A percentile compares a stretch with the other conserved stretches of the same genome.
These are phyloP conservation scores for Manis pentadactyla DNA, from an alignment of 2,797 vertebrate species.

Conservation along the genomic window DNA sequence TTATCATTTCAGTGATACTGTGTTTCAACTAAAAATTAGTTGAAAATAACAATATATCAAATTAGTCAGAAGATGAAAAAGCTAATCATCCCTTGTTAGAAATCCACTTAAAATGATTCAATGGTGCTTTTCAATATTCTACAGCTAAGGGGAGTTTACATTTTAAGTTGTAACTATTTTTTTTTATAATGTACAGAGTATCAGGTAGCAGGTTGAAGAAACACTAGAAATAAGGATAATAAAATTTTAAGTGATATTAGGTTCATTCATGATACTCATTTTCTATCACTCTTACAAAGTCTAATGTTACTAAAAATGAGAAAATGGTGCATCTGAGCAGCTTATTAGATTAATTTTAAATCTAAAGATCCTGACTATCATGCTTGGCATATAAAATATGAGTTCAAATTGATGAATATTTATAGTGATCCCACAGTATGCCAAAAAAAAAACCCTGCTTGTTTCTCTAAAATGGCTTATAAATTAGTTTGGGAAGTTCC, in stretches of 20 bases:
- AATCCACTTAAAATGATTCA: slow-evolving; percentile 35
- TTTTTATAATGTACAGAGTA: slow-evolving; percentile 30
- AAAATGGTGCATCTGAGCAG: background rate
- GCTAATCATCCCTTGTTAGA: background rate
- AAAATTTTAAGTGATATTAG: background rate
- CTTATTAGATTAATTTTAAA: slow-evolving; percentile 51
- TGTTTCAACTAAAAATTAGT: background rate
- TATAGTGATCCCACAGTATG: background rate
- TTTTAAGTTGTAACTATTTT: slow-evolving; percentile 45
- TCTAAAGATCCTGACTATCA: slow-evolving; percentile 19
- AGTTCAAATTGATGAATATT: slow-evolving; percentile 53
- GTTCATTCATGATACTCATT: background rate
- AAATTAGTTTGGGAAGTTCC: slow-evolving; percentile 1
- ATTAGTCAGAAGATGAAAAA: slow-evolving; percentile 34
- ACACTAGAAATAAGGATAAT: slow-evolving; percentile 46
- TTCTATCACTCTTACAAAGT: background rate
- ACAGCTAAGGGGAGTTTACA: background rate
- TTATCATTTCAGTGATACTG: slow-evolving; percentile 13
- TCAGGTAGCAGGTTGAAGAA: slow-evolving; percentile 14
- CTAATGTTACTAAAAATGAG: slow-evolving; percentile 55
- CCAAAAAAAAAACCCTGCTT: background rate
- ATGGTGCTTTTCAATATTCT: slow-evolving; percentile 50
- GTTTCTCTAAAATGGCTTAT: background rate
- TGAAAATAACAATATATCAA: slow-evolving; percentile 6
- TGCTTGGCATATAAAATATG: slow-evolving; percentile 30